phyloP scores from a whole-genome alignment of 2,888 invertebrate species.

The Caenorhabditis plicata region DNA sequence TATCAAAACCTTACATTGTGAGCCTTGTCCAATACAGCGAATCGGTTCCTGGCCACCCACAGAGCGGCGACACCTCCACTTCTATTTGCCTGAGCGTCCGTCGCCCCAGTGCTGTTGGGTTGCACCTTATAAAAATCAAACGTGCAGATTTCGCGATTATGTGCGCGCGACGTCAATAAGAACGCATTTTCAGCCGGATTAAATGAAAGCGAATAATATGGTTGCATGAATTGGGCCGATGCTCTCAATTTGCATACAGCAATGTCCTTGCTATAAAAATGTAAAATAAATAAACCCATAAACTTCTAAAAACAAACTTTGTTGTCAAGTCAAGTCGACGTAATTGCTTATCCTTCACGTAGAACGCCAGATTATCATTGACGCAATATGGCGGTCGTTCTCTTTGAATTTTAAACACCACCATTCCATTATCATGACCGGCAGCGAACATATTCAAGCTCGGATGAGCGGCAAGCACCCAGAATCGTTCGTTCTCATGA shows the following conservation, averaged over 20 bases:
- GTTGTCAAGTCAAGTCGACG: conserved; percentile 89
- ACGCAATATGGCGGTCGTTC: conserved; percentile 95
- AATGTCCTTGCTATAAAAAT: conserved; percentile 76
- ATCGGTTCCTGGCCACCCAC: conserved; percentile 95
- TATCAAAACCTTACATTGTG: conserved; percentile 74
- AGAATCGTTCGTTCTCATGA: conserved; percentile 93
- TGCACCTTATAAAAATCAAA: conserved; percentile 86
- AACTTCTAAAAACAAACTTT: conserved; percentile 68
- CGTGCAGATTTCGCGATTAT: conserved; percentile 82
- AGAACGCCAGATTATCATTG: conserved; percentile 87
- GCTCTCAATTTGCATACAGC: conserved; percentile 87
- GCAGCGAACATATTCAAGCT: conserved; percentile 94
- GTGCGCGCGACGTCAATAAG: conserved; percentile 79
- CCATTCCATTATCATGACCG: conserved; percentile 97
- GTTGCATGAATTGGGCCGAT: conserved; percentile 54
- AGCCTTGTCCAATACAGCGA: conserved; percentile 90
- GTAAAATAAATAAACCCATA: background rate
- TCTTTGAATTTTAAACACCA: conserved; percentile 78
- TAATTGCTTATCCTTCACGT: conserved; percentile 89
- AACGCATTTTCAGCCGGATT: conserved; percentile 96
- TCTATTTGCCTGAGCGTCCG: conserved; percentile 70
- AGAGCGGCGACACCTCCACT: conserved; percentile 87
- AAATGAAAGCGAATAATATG: conserved; percentile 80
- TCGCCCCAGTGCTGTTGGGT: conserved; percentile 66
- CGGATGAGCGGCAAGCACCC: conserved; percentile 93